Evolutionary conservation across 2,888 invertebrate genomes (phyloP), one percentile per base, ranked within the genome.

Genomic region (Colostygia pectinataria): DNA sequence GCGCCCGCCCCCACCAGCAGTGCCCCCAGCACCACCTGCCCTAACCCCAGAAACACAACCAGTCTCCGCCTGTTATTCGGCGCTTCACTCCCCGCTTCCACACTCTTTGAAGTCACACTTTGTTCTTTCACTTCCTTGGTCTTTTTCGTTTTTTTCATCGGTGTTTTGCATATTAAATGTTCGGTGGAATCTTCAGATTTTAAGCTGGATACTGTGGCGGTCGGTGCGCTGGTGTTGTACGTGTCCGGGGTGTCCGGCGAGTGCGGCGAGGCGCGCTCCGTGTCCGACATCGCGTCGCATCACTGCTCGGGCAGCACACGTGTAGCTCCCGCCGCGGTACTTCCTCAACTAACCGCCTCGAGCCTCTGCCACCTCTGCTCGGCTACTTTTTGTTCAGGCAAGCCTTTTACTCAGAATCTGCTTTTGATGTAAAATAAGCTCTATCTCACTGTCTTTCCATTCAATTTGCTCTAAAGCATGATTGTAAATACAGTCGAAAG

Each of bases 1-100:
- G 93, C 92, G 1, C 94, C 94, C 48, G 92, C 92, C 3, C 92
- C 91, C 55, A 93, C 91, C 79, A 94, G 83, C 61, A 93, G 75
- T 49, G 93, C 84, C 9, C 94, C 94, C 42, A 94, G 90, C 50
- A 91, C 77, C 58, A 93, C 91, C 78, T 94, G 94, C 61, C 90
- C 86, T 58, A 93, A 58, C 33, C 93, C 93, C 62, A 91, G 70
- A 13, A 91, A 83, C 65, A 92, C 83, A 49, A 93, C 90, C 31
- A 91, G 71, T 28, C 85, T 68, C 49, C 67, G 65, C 25, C 67
- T 50, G 0, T 57, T 56, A 29, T 51, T 42, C 4, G 64, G 68
- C 46, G 62, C 74, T 45, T 75, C 82, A 69, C 82, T 83, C 6
- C 78, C 82, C 18, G 83, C 83, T 54, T 81, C 84, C 4, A 80